Conservation (phyloP, 2,113 vertebrate species). For the Collichthys lucidus region DNA sequence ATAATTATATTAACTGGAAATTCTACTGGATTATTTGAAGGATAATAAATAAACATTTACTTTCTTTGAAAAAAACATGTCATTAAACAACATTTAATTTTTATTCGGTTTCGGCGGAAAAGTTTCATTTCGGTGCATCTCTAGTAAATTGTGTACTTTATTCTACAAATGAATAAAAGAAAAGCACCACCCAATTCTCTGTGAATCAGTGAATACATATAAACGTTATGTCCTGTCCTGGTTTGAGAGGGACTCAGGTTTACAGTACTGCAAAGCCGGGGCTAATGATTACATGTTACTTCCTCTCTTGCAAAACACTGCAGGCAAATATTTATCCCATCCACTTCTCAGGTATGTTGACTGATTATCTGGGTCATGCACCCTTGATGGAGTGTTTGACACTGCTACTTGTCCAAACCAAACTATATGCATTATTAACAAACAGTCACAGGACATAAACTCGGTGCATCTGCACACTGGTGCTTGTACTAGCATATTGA, state of each 20-base stretch:
- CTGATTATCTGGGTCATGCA: constrained; percentile 4
- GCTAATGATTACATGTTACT: constrained; percentile 56
- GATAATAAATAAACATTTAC: no score
- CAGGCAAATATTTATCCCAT: constrained; percentile 67
- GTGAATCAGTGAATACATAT: background rate
- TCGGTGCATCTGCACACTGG: background rate
- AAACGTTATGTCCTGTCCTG: constrained; percentile 23
- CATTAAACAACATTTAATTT: no score
- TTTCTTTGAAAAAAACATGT: no score
- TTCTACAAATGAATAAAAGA: background rate
- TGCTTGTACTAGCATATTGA: background rate
- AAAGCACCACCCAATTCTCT: background rate
- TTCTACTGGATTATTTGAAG: no score
- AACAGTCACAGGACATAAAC: background rate
- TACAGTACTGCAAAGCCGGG: constrained; percentile 41
- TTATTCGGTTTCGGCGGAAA: no score
- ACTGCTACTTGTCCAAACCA: background rate
- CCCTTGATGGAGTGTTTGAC: constrained; percentile 15
- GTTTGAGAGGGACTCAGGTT: constrained; percentile 34
- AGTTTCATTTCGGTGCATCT: no score
- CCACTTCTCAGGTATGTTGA: constrained; percentile 47
- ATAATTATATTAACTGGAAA: no score
- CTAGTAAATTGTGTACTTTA: background rate
- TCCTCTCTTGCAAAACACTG: constrained; percentile 54
- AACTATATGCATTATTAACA: constrained; percentile 1